Percentiles rank a stretch among this genome's conserved stretches.
Evolutionary conservation across 2,797 vertebrate genomes (phyloP).

Genomic region (Macropodus opercularis): DNA sequence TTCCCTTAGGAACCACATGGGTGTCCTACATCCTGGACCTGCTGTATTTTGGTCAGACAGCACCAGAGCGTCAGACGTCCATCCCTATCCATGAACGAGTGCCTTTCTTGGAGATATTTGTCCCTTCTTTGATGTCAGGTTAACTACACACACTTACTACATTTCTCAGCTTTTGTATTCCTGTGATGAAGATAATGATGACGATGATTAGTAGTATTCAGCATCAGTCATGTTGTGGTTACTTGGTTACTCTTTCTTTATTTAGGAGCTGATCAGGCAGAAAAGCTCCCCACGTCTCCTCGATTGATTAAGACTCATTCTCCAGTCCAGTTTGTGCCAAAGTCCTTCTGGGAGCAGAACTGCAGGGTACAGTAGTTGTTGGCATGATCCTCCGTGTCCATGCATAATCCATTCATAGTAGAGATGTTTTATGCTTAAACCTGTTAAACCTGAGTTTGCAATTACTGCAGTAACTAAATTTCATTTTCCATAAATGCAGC

Average conservation of each 20-base stretch:
- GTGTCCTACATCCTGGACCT: constrained; percentile 72
- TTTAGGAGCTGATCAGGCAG: constrained; percentile 67
- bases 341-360: constrained; percentile 79
- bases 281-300: constrained; percentile 71
- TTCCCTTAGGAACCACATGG: constrained; percentile 72
- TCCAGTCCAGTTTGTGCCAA: constrained; percentile 76
- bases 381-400: too few species aligned
- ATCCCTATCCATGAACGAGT: constrained; percentile 61
- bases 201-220: too few species aligned
- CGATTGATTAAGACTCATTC: constrained; percentile 81
- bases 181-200: too few species aligned
- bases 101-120: constrained; percentile 59
- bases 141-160: too few species aligned
- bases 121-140: constrained; percentile 51
- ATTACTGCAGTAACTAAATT: too few species aligned
- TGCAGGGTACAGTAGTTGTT: constrained; percentile 67
- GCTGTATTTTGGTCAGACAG: constrained; percentile 66
- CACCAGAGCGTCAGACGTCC: constrained; percentile 55
- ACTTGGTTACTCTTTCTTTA: not conserved
- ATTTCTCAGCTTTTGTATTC: too few species aligned
- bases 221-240: too few species aligned
- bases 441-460: too few species aligned
- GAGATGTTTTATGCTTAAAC: too few species aligned
- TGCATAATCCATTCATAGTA: too few species aligned
- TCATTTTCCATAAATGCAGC: too few species aligned